Evolutionary conservation across 2,113 vertebrate genomes (phyloP), one percentile per base, ranked within the genome.

Genomic region (Halichoeres trimaculatus): DNA sequence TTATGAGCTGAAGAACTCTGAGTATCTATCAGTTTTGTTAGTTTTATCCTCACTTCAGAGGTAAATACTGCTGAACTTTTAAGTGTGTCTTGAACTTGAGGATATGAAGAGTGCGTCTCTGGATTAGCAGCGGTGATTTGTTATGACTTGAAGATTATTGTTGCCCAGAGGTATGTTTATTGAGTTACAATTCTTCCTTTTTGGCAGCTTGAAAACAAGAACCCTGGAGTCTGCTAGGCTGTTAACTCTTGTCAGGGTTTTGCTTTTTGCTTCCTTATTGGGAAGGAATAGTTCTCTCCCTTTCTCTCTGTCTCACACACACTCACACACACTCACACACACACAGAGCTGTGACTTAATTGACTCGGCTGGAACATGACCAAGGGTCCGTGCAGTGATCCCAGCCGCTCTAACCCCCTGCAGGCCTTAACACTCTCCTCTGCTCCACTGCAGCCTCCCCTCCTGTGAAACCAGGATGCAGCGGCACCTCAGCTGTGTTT

Each of bases 191-290:
- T 7, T 16, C 65, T 41, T 76, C 36, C 30, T 20, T 70, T 66
- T 78, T 82, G 75, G 65, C 59, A 77, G 76, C 76, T 66, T 20
- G 23, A 59, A 22, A 58, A 48, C 2, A 19, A 55, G 10, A 4
- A 5, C 11, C 26, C 20, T 36, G 23, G 20, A 74, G 56, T 53
- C 41, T 69, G 12, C 41, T 70, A 36, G 54, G 45, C 26, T 77
- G 26, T 70, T 53, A 40, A 40, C 64, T 60, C 63, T 34, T 38
- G 73, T 75, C 70, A 62, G 48, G 17, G 69, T 59, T 74, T 5
- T 22, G 10, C 69, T 73, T n/a, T 24, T 50, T 20, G 45, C n/a
- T 79, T 69, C 72, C 73, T 86, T 89, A 78, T 86, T 87, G 53
- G 76, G 53, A 78, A 77, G 62, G 66, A 57, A 17, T 57, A 30